Conservation (phyloP, 2,113 vertebrate species). For the Leucopsar rothschildi region DNA sequence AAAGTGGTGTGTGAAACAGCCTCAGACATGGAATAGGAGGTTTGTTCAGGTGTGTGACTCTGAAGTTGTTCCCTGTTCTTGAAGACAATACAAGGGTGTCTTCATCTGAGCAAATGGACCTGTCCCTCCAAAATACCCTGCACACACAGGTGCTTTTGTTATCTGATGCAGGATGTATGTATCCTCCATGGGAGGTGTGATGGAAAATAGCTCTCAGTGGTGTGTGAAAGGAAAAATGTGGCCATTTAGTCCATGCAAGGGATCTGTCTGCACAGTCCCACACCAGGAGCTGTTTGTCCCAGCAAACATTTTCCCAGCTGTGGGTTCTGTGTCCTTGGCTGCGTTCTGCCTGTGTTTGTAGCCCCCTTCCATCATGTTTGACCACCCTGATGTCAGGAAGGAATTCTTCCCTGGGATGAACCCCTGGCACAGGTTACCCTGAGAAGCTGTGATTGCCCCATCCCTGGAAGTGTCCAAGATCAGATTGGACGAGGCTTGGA, state of each 20-base stretch:
- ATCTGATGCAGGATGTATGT: neutral
- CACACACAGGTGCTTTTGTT: neutral
- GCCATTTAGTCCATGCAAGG: neutral
- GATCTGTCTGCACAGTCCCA: neutral
- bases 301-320: neutral
- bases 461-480: neutral
- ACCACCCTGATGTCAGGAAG: neutral
- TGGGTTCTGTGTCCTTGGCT: neutral
- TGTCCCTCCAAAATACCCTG: neutral
- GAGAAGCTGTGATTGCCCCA: neutral
- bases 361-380: neutral
- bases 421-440: neutral
- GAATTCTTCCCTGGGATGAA: neutral
- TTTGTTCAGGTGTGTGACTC: neutral
- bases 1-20: neutral
- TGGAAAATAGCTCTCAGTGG: neutral
- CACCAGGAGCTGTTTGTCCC: neutral
- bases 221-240: neutral
- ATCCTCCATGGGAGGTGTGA: neutral
- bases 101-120: neutral
- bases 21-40: neutral
- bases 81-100: neutral
- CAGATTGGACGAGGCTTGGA: accelerated
- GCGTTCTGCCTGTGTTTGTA: neutral
- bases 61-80: neutral